Evolutionary conservation across 2,888 invertebrate genomes (phyloP).

Genomic region (Nezara viridula): DNA sequence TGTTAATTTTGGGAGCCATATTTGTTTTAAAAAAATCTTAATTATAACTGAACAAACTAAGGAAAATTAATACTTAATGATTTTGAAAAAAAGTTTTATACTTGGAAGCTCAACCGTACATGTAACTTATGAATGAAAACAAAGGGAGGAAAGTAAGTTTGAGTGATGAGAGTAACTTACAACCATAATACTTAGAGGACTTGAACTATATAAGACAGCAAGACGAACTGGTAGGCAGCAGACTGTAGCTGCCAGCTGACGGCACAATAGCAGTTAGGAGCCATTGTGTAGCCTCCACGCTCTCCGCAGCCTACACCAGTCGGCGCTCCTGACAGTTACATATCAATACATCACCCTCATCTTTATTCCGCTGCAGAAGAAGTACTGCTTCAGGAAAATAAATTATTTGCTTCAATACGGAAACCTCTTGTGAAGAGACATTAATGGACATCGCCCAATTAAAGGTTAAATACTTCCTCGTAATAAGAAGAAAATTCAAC

Average conservation of each 20-base stretch:
- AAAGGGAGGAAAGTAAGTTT: too few relatives aligned
- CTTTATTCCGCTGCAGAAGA: not conserved
- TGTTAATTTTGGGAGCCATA: too few relatives aligned
- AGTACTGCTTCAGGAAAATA: not conserved
- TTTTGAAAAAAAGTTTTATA: too few relatives aligned
- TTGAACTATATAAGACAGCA: not conserved
- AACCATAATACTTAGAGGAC: not conserved
- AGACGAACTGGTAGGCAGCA: not conserved
- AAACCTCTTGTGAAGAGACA: too few relatives aligned
- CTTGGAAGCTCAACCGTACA: too few relatives aligned
- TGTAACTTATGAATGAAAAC: too few relatives aligned
- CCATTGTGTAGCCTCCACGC: conserved; percentile 39
- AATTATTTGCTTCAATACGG: not conserved
- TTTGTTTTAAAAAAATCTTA: too few relatives aligned
- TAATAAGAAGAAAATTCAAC: too few relatives aligned
- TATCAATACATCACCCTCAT: not conserved
- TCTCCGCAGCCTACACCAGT: not conserved
- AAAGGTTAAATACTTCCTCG: too few relatives aligned
- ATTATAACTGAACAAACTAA: too few relatives aligned
- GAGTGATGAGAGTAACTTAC: not conserved
- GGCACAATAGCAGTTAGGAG: conserved; percentile 35
- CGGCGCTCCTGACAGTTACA: not conserved
- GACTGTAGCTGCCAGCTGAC: not conserved
- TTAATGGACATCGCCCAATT: too few relatives aligned
- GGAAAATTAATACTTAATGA: too few relatives aligned